phyloP scores from a whole-genome alignment of 2,888 invertebrate genomes.

The Notodonta ziczac region DNA sequence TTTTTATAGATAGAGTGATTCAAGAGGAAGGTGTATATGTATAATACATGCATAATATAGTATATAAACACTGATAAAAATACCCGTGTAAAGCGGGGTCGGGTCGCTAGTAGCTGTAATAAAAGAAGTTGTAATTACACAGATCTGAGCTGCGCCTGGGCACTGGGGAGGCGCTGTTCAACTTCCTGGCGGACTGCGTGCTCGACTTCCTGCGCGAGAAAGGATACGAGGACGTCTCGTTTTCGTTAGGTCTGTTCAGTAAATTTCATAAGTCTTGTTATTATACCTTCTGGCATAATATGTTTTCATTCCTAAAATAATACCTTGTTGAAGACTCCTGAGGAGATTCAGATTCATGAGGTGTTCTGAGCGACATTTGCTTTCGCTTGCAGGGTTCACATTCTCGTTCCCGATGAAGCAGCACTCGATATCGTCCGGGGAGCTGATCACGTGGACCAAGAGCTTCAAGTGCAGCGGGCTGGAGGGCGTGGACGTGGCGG shows the following conservation, averaged over 20 bases:
- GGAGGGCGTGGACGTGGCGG: slow-evolving; percentile 87
- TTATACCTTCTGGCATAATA: no score
- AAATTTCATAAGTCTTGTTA: no score
- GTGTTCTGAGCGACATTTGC: background rate
- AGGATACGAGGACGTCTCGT: slow-evolving; percentile 81
- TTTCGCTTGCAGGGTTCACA: slow-evolving; percentile 87
- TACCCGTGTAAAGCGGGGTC: no score
- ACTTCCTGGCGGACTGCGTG: slow-evolving; percentile 90
- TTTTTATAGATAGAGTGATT: no score
- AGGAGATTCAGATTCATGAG: no score
- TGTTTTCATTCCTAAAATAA: no score
- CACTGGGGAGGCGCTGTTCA: slow-evolving; percentile 87
- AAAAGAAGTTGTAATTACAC: slow-evolving; percentile 23
- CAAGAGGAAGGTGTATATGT: no score
- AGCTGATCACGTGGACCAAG: slow-evolving; percentile 93
- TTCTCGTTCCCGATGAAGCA: slow-evolving; percentile 94
- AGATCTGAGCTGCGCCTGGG: slow-evolving; percentile 86
- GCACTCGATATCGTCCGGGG: slow-evolving; percentile 88
- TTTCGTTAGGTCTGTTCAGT: slow-evolving; percentile 86
- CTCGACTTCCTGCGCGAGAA: slow-evolving; percentile 87
- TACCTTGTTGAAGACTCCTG: no score
- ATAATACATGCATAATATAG: no score
- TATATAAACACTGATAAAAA: no score
- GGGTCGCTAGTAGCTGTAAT: no score
- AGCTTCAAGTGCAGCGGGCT: slow-evolving; percentile 91